phyloP scores from a whole-genome alignment of 2,797 vertebrate species.

The Pantherophis vulpinus region DNA sequence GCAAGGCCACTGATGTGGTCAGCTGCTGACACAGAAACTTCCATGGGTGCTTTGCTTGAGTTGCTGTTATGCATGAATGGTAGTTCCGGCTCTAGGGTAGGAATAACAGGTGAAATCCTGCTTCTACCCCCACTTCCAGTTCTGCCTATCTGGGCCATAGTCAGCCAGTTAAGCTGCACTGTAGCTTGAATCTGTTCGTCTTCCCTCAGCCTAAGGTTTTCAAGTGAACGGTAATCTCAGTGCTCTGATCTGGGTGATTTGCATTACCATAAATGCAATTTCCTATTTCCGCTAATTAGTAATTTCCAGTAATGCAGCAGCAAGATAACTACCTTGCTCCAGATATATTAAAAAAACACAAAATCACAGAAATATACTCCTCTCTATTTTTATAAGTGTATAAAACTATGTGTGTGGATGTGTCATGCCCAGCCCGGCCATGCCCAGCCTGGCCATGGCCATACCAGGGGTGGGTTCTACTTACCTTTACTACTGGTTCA shows the following conservation, averaged over 20 bases:
- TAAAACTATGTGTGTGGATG: too few relatives aligned
- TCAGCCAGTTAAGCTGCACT: neutral
- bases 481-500: too few relatives aligned
- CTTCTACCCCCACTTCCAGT: neutral
- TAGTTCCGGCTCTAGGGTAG: neutral
- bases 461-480: too few relatives aligned
- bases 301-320: neutral
- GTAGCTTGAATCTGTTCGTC: neutral
- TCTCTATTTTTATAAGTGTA: too few relatives aligned
- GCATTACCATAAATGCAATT: neutral
- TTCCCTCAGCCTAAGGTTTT: neutral
- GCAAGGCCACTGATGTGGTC: neutral
- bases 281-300: neutral
- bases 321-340: neutral
- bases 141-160: neutral
- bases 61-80: neutral
- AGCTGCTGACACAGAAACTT: neutral
- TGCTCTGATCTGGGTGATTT: neutral
- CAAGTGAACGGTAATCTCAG: neutral
- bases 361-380: too few relatives aligned
- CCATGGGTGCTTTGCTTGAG: neutral
- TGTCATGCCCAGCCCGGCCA: too few relatives aligned
- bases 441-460: too few relatives aligned
- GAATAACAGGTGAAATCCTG: neutral
- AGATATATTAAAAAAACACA: neutral